Conservation (phyloP, 2,888 invertebrate species). For the Panzeria rudis region DNA sequence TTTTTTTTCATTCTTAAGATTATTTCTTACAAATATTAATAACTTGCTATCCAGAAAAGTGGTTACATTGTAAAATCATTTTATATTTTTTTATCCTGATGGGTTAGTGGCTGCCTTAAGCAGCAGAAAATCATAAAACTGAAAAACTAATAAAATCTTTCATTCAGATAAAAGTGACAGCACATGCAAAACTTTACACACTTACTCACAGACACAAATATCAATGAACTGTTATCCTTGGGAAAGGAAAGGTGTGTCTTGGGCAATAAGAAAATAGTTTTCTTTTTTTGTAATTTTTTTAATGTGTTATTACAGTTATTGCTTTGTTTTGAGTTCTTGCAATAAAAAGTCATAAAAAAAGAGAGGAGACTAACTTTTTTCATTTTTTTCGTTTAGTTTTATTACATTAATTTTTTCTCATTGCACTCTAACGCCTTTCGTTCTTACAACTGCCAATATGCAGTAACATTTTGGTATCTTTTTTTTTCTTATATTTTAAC, state of each 20-base stretch:
- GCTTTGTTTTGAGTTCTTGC: constrained; percentile 68
- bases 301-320: constrained; percentile 69
- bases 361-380: constrained; percentile 62
- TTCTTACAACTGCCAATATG: constrained; percentile 37
- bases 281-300: constrained; percentile 41
- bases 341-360: constrained; percentile 63
- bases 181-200: constrained; percentile 62
- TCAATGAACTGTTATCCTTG: constrained; percentile 2
- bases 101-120: constrained; percentile 58
- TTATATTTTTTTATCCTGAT: constrained; percentile 27
- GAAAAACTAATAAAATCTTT: constrained; percentile 71
- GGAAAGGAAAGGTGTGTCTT: constrained; percentile 67
- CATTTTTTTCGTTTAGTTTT: constrained; percentile 62
- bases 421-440: constrained; percentile 10
- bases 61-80: constrained; percentile 64
- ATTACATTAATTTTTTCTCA: constrained; percentile 67
- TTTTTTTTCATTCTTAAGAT: constrained; percentile 11
- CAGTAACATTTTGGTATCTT: constrained; percentile 49
- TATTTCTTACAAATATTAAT: constrained; percentile 53
- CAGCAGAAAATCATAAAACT: constrained; percentile 66
- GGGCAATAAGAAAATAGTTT: constrained; percentile 55
- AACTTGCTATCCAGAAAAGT: constrained; percentile 48
- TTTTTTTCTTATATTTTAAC: constrained; percentile 54
- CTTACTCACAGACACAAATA: background rate
- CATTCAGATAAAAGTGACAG: constrained; percentile 66